Base-by-base conservation (phyloP, 1,140 invertebrate genomes). In the Calycopis cecrops region DNA sequence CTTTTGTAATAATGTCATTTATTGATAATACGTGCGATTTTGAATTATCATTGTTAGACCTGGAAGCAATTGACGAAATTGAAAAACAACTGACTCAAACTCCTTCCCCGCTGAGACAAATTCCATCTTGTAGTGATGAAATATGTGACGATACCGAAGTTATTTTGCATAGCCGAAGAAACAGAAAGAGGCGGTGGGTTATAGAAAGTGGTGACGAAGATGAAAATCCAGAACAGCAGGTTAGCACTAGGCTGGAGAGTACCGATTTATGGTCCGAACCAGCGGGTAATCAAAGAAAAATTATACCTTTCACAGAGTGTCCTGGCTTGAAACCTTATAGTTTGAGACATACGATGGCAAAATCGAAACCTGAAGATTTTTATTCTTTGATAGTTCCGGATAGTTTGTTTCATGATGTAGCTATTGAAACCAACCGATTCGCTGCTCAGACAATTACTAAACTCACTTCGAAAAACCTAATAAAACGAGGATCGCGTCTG, bases 371-470 rank as follows among this genome's bases (percentile, higher is more conserved):
- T 9, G 62, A 18, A 40, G 55, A 62, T 49, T 68, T 71, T 55
- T 67, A 71, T 66, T 8, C 63, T 64, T 54, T 78, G 67, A 56
- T 87, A 67, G 67, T 88, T 18, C 28, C 66, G 51, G 63, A 69
- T 50, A 55, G 54, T 37, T 0, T 69, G 11, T 66, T 69, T 51
- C 9, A 69, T 37, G 3, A 62, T 12, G 59, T 66, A 35, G 59
- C 49, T 38, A 28, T 52, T 11, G n/a, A 57, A 33, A 65, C 67
- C 10, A 69, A 69, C 35, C 33, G 17, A 28, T 65, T 58, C 50
- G 63, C 63, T 37, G 28, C 10, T 10, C 33, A 62, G 9, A 57
- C 38, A 48, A 59, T 64, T 28, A 52, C 33, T 49, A 57, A 55
- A 48, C 47, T 55, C 9, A 48, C 14, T 55, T 37, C 50, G 14